Conservation (phyloP, 2,113 vertebrate species). For the Tupaia chinensis region DNA sequence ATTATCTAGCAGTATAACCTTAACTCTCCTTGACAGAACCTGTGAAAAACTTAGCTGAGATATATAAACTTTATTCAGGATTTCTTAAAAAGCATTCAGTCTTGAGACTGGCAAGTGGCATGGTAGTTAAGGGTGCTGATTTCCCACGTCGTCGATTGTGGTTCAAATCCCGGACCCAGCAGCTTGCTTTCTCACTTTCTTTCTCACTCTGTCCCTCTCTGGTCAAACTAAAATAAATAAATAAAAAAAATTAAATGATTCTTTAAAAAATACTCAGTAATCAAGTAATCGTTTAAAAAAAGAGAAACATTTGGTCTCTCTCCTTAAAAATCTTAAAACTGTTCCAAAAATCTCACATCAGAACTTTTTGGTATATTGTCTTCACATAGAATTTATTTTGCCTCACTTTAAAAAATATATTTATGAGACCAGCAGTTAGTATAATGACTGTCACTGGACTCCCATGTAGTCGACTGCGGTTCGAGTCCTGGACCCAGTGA, state of each 20-base stretch:
- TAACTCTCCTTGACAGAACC: conserved; percentile 50
- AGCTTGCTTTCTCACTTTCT: no score
- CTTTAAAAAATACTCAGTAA: no score
- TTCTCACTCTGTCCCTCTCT: no score
- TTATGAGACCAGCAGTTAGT: neutral
- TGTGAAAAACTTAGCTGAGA: conserved; percentile 18
- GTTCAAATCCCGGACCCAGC: no score
- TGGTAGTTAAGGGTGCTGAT: no score
- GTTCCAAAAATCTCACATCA: neutral
- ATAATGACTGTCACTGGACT: no score
- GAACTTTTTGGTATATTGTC: neutral
- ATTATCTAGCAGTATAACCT: neutral
- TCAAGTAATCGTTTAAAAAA: no score
- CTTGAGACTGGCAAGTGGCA: neutral
- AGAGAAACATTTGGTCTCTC: neutral
- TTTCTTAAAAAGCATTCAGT: conserved; percentile 36
- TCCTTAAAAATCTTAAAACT: conserved; percentile 44
- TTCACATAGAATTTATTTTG: conserved; percentile 22
- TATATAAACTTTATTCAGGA: conserved; percentile 50
- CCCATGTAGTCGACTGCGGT: no score
- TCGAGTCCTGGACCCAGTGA: no score
- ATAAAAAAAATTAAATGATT: no score
- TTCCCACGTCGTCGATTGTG: no score
- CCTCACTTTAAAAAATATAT: conserved; percentile 9
- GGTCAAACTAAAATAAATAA: no score